Evolutionary conservation across 2,888 invertebrate species (phyloP).

Genomic region (Smittia sp.): DNA sequence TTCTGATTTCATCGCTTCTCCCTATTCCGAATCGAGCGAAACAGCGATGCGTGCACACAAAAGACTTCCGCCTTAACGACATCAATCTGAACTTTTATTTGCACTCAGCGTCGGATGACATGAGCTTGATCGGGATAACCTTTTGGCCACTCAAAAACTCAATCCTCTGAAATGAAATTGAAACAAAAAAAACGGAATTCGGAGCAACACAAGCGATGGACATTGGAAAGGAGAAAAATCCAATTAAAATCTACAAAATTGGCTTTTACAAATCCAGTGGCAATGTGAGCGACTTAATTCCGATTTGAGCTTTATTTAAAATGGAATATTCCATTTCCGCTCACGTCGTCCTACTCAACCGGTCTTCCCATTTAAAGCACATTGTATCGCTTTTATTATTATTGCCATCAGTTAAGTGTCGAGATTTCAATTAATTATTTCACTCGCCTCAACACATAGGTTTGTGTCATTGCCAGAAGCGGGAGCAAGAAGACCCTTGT

Average conservation of each 20-base stretch:
- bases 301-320: background rate
- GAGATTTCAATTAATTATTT: conserved; percentile 29
- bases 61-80: no score
- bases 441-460: background rate
- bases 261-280: background rate
- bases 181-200: no score
- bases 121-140: no score
- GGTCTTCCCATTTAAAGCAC: background rate
- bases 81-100: no score
- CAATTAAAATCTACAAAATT: conserved; percentile 21
- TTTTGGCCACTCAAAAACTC: no score
- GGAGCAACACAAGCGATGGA: no score
- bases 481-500: conserved; percentile 71
- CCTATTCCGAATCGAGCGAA: no score
- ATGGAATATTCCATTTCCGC: background rate
- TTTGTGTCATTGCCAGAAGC: conserved; percentile 44
- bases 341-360: background rate
- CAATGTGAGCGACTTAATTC: background rate
- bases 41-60: no score
- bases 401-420: conserved; percentile 20
- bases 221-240: background rate
- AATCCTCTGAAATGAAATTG: no score
- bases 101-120: no score
- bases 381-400: background rate
- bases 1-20: no score